Percentiles rank a stretch among this genome's conserved stretches.
Conservation (phyloP, 2,113 vertebrate genomes). For the Austrofundulus limnaeus region DNA sequence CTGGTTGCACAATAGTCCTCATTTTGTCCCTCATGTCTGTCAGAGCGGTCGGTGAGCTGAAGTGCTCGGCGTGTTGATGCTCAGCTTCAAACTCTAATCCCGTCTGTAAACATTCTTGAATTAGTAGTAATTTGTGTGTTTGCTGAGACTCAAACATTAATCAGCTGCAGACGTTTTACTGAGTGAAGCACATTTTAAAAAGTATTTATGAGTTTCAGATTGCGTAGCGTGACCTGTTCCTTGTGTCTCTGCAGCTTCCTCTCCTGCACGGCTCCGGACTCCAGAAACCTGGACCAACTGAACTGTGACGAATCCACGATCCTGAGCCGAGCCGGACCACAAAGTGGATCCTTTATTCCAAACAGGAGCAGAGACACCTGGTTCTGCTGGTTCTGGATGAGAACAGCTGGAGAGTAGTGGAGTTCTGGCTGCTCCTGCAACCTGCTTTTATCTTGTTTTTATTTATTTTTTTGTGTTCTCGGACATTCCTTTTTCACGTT, state of each 20-base stretch:
- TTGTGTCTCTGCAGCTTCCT: slow-evolving; percentile 58
- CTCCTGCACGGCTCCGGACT: slow-evolving; percentile 42
- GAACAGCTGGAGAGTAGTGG: neutral
- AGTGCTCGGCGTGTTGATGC: too few species aligned
- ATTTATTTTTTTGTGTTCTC: neutral
- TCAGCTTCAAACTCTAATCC: too few species aligned
- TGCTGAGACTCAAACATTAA: too few species aligned
- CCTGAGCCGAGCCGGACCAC: slow-evolving; percentile 18
- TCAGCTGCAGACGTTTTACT: too few species aligned
- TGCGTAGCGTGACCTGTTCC: slow-evolving; percentile 15
- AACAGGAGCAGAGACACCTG: too few species aligned
- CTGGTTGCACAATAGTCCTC: too few species aligned
- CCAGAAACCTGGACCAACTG: slow-evolving; percentile 30
- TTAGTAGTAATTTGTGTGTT: too few species aligned
- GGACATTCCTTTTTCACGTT: neutral
- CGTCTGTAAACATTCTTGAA: too few species aligned
- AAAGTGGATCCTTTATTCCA: slow-evolving; percentile 6
- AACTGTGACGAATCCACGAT: slow-evolving; percentile 59
- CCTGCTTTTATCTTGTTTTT: slow-evolving; percentile 6
- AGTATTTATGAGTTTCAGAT: neutral
- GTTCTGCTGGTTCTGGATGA: neutral
- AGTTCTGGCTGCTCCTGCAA: slow-evolving; percentile 6
- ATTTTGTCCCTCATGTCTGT: too few species aligned
- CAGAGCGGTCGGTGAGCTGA: too few species aligned
- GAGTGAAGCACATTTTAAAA: too few species aligned